Percentiles rank a stretch among this genome's conserved stretches.
These are phyloP conservation scores for Cavia aperea DNA, from an alignment of 2,113 vertebrate species.

Conservation along the genomic window DNA sequence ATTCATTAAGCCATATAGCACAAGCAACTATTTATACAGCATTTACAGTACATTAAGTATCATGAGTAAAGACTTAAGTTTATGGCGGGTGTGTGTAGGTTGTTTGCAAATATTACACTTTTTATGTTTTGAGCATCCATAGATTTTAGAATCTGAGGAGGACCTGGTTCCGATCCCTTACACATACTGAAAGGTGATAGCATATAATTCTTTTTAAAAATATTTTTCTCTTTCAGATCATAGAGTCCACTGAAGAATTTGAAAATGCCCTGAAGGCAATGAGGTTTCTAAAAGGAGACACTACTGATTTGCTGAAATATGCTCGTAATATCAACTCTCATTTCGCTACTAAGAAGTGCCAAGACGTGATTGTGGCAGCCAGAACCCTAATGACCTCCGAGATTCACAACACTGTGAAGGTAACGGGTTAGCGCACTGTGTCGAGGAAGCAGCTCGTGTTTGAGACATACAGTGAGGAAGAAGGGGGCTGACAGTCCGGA, in stretches of 20 bases:
- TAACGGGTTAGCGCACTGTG: slow-evolving; percentile 47
- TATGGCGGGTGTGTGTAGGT: neutral
- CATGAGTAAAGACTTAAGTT: neutral
- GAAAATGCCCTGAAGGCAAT: slow-evolving; percentile 87
- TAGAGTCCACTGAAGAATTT: slow-evolving; percentile 90
- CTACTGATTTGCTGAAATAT: slow-evolving; percentile 89
- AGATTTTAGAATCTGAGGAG: neutral
- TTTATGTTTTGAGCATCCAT: neutral
- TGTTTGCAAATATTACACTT: neutral
- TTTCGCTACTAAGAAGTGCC: slow-evolving; percentile 97
- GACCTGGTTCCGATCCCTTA: neutral
- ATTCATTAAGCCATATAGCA: neutral
- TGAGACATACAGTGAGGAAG: neutral
- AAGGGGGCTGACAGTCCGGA: neutral
- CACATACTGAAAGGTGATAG: neutral
- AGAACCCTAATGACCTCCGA: slow-evolving; percentile 95
- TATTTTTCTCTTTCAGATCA: slow-evolving; percentile 80
- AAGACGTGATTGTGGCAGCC: slow-evolving; percentile 91
- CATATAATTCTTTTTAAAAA: neutral
- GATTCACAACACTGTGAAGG: slow-evolving; percentile 96
- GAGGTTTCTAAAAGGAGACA: slow-evolving; percentile 83
- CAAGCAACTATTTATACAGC: neutral
- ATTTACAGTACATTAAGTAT: neutral
- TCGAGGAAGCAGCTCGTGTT: slow-evolving; percentile 7
- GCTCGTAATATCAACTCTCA: slow-evolving; percentile 91